These are phyloP conservation scores for Huso huso DNA, from an alignment of 2,797 vertebrate genomes.

Conservation along the genomic window DNA sequence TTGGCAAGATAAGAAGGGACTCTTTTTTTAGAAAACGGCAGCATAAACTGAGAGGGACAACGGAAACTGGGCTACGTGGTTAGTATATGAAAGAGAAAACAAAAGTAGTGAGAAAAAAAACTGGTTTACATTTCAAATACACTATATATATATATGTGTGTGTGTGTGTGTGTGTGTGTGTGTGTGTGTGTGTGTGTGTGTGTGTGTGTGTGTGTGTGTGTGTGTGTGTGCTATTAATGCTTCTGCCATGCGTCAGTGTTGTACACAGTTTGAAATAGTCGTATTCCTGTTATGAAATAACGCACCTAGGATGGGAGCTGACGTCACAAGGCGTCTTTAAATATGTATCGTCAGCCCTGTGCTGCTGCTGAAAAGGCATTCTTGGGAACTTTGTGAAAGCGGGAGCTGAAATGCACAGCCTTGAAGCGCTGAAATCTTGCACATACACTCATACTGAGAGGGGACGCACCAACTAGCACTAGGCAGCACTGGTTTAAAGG, in stretches of 20 bases:
- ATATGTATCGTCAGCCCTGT: constrained; percentile 47
- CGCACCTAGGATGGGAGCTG: constrained; percentile 54
- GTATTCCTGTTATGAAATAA: constrained; percentile 44
- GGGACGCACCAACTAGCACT: background rate
- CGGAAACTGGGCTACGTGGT: background rate
- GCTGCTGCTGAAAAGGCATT: constrained; percentile 32
- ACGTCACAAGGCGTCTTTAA: constrained; percentile 75
- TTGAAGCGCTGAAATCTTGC: constrained; percentile 15
- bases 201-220: background rate
- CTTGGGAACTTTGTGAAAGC: constrained; percentile 46
- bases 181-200: constrained; percentile 19
- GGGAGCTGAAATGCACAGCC: constrained; percentile 24
- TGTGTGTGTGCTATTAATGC: background rate
- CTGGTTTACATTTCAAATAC: constrained; percentile 5
- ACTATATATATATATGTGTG: constrained; percentile 16
- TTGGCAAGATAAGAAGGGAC: background rate
- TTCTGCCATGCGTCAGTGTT: constrained; percentile 23
- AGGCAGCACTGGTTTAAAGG: background rate
- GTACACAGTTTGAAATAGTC: background rate
- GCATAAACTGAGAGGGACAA: background rate
- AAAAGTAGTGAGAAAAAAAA: background rate
- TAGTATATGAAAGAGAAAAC: background rate
- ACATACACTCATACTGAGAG: constrained; percentile 14
- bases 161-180: constrained; percentile 19
- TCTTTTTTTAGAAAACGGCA: background rate